Conservation (phyloP, 1,140 invertebrate species). For the Leptopilina clavipes region DNA sequence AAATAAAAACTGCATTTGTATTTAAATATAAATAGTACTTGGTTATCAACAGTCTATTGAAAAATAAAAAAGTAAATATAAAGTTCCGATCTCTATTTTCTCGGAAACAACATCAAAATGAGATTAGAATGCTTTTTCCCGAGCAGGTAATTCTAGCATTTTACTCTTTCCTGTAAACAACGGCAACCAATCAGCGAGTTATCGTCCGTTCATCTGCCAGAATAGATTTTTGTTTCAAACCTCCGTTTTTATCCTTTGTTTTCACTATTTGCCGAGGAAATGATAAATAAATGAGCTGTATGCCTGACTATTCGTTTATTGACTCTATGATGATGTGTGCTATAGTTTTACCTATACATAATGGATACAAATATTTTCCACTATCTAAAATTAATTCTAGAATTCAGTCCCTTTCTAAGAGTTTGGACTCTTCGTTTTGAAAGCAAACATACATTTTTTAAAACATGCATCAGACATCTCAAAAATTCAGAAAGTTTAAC, state of each 20-base stretch:
- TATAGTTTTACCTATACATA: no score
- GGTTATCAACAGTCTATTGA: constrained; percentile 40
- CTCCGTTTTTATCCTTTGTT: constrained; percentile 57
- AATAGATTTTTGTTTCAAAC: constrained; percentile 60
- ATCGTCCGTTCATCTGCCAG: constrained; percentile 34
- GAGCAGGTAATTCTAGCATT: constrained; percentile 60
- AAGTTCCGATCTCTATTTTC: constrained; percentile 43
- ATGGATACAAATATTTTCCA: no score
- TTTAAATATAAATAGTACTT: background rate
- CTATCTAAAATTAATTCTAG: no score
- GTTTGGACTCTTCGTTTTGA: no score
- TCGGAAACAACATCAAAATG: constrained; percentile 52
- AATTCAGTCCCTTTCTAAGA: no score
- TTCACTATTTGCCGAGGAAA: constrained; percentile 63
- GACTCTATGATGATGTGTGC: no score
- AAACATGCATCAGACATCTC: no score
- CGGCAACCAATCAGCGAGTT: constrained; percentile 54
- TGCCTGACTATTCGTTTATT: constrained; percentile 45
- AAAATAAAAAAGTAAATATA: constrained; percentile 42
- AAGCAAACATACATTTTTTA: no score
- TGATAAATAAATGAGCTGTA: constrained; percentile 66
- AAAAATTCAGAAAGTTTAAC: no score
- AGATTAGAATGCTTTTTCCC: constrained; percentile 56
- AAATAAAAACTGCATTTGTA: background rate
- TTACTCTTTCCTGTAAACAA: constrained; percentile 55